Percentiles rank a stretch among this genome's conserved stretches.
These are phyloP conservation scores for Cephonodes hylas DNA, from an alignment of 2,888 invertebrate species.

Conservation along the genomic window DNA sequence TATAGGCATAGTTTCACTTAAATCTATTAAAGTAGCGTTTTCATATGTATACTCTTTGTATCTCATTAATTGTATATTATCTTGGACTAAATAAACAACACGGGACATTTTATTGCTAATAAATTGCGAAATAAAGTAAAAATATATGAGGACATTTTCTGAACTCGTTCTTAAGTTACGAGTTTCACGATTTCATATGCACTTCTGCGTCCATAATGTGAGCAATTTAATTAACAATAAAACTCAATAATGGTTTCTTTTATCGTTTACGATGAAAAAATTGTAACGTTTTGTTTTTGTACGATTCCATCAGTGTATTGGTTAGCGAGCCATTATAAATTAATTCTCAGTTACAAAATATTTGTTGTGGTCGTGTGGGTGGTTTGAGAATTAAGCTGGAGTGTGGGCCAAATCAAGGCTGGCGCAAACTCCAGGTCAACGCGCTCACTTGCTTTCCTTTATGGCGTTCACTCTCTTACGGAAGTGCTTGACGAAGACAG, in stretches of 20 bases:
- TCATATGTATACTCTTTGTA: neutral
- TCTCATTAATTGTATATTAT: neutral
- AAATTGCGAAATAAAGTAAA: slow-evolving; percentile 63
- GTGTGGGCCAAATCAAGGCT: slow-evolving; percentile 59
- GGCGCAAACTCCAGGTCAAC: slow-evolving; percentile 49
- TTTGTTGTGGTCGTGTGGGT: slow-evolving; percentile 6
- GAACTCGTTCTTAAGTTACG: slow-evolving; percentile 49
- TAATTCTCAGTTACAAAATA: slow-evolving; percentile 12
- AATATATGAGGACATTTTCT: slow-evolving; percentile 61
- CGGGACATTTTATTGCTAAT: slow-evolving; percentile 65
- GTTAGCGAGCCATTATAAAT: slow-evolving; percentile 24
- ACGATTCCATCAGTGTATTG: slow-evolving; percentile 27
- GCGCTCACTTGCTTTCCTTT: slow-evolving; percentile 61
- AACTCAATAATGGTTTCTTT: slow-evolving; percentile 43
- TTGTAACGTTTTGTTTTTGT: slow-evolving; percentile 26
- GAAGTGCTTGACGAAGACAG: slow-evolving; percentile 55
- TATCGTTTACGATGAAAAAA: slow-evolving; percentile 34
- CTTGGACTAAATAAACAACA: slow-evolving; percentile 44
- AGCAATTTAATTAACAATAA: slow-evolving; percentile 62
- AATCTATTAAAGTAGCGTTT: neutral
- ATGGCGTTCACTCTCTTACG: slow-evolving; percentile 66
- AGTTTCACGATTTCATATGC: slow-evolving; percentile 56
- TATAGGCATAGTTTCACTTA: neutral
- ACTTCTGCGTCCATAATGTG: slow-evolving; percentile 50
- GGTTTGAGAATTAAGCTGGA: slow-evolving; percentile 25